Evolutionary conservation across 2,797 vertebrate genomes (phyloP), one percentile per base, ranked within the genome.

Genomic region (Clarias laeviceps): DNA sequence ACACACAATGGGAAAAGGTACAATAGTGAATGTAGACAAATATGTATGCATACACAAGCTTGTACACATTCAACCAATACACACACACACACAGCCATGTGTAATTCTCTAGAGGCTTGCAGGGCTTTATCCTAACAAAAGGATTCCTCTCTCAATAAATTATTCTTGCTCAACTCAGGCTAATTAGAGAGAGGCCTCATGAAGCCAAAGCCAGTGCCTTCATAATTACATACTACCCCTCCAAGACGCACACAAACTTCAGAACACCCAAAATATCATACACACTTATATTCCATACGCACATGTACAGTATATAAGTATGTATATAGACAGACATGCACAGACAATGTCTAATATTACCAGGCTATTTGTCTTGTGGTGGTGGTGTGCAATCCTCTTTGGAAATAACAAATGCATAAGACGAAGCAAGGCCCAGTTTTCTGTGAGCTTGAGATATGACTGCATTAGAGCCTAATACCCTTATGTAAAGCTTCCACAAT

Each of bases 401-500:
- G 83, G 84, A 84, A 87, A 88, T 86, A 90, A 88, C 70, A 86
- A 89, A 85, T 87, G 85, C 84, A 80, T 70, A 66, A 73, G 82
- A 84, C 66, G 81, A 86, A 88, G 84, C 84, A 84, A 89, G 86
- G 74, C 74, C 79, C 68, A 32, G 68, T 85, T 88, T 73, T 87
- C 85, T 88, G 83, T 64, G 78, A 80, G 85, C 84, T 74, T 73
- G 78, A 89, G 88, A 90, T 90, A 87, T 50, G 84, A 85, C 84
- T 90, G 68, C 76, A 86, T 87, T 87, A 50, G 65, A 34, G 61
- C 80, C 82, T 90, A 87, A 90, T 88, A 86, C 85, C 69, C 86
- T 85, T 88, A 86, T 85, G 88, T 85, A 89, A 89, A 90, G 88
- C 83, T 88, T 82, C 80, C 88, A 89, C 89, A 88, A 88, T 90